phyloP scores from a whole-genome alignment of 2,113 vertebrate species.

The Phoxinus phoxinus region DNA sequence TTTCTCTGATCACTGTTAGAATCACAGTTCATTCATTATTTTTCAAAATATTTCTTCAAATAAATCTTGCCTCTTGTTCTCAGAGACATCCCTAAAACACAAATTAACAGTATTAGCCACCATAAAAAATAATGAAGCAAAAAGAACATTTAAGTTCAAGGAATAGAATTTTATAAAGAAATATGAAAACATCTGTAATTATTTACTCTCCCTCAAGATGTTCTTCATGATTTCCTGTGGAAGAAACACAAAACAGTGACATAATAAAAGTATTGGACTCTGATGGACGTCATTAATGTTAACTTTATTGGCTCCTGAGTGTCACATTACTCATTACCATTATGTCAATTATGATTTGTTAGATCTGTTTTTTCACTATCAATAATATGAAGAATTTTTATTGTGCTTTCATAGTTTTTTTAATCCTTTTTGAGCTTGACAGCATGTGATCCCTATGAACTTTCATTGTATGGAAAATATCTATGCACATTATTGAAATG shows the following conservation, averaged over 20 bases:
- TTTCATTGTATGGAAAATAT: background rate
- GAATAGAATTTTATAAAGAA: background rate
- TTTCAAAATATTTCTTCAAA: slow-evolving; percentile 15
- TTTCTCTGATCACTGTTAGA: slow-evolving; percentile 14
- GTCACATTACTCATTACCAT: background rate
- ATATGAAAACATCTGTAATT: background rate
- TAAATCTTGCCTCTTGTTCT: background rate
- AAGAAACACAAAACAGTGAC: background rate
- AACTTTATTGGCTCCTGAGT: background rate
- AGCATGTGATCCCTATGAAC: background rate
- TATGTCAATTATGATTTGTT: background rate
- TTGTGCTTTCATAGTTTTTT: background rate
- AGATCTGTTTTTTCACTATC: background rate
- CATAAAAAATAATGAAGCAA: background rate
- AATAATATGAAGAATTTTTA: background rate
- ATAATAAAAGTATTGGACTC: too few relatives aligned
- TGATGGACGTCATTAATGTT: background rate
- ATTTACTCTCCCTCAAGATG: background rate
- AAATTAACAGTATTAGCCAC: background rate
- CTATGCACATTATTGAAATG: background rate
- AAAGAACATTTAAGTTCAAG: background rate
- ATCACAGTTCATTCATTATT: background rate
- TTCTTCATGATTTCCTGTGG: background rate
- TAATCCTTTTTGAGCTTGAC: background rate
- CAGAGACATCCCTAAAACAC: background rate